Conservation (phyloP, 2,113 vertebrate genomes). For the Pseudopodoces humilis region DNA sequence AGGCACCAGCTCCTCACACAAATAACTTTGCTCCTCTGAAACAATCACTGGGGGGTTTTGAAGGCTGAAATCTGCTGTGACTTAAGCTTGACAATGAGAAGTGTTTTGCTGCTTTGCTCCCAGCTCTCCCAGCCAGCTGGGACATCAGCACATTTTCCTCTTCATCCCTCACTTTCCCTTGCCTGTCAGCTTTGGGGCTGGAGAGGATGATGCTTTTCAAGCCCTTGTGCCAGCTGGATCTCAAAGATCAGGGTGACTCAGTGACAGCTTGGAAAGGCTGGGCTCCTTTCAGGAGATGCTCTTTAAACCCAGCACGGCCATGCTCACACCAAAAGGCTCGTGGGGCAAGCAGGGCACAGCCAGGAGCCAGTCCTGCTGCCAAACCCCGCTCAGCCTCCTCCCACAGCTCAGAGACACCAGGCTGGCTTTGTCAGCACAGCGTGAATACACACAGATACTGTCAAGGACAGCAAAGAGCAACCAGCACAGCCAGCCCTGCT, state of each 20-base stretch:
- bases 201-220: neutral
- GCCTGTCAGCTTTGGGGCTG: neutral
- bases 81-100: neutral
- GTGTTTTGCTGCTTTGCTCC: neutral
- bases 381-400: neutral
- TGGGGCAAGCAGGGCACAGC: neutral
- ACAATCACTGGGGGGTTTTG: neutral
- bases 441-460: neutral
- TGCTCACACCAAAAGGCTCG: fast-evolving
- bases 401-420: neutral
- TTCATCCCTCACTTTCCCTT: neutral
- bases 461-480: slow-evolving; percentile 22
- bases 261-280: fast-evolving
- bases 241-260: neutral
- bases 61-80: neutral
- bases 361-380: neutral
- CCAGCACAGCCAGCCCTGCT: neutral
- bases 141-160: neutral
- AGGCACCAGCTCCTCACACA: fast-evolving
- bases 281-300: neutral
- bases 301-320: neutral
- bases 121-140: neutral
- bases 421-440: neutral
- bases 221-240: neutral
- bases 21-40: neutral